Evolutionary conservation across 2,797 vertebrate genomes (phyloP), one percentile per base, ranked within the genome.

Genomic region (Carduelis carduelis): DNA sequence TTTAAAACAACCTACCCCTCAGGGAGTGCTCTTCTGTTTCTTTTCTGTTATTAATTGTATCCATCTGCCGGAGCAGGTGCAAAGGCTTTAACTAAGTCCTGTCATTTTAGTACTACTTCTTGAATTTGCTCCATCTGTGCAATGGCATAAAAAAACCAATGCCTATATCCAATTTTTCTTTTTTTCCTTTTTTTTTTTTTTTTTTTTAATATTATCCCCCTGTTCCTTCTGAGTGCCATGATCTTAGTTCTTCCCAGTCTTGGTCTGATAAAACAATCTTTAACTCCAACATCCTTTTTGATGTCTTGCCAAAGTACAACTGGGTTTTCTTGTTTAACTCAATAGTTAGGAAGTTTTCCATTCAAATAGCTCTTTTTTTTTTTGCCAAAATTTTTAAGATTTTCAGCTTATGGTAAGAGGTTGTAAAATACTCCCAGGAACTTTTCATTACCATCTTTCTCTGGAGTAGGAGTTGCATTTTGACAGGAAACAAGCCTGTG

Each of bases 51-150:
- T 93, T 95, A 96, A 96, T 92, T 96, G 65, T 57, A 61, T 89
- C 89, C 94, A 94, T 90, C 90, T 96, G 89, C 75, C 81, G 72
- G 94, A 95, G 91, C 94, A 97, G 96, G 94, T 97, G 94, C 77
- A 95, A 95, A 92, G 75, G 68, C 89, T 95, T 69, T 95, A 95
- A 95, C 82, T 59, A 93, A 97, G 76, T 77, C 75, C 59, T 70
- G 23, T 76, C 23, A 32, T 75, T 95, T 87, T 84, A 81, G 83
- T 49, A 43, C 24, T 28, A 78, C 69, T 60, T 92, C 63, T 93
- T 93, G 79, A 86, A 90, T 95, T 96, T 92, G 53, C 75, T 41
- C 65, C 79, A 80, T 96, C 90, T 93, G 74, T 93, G 78, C 7
- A 9, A 64, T 49, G 68, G 27, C 30, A 28, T 59, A 37, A 78